Base-by-base conservation (phyloP, 1,140 invertebrate genomes). In the Drosophila varians region DNA sequence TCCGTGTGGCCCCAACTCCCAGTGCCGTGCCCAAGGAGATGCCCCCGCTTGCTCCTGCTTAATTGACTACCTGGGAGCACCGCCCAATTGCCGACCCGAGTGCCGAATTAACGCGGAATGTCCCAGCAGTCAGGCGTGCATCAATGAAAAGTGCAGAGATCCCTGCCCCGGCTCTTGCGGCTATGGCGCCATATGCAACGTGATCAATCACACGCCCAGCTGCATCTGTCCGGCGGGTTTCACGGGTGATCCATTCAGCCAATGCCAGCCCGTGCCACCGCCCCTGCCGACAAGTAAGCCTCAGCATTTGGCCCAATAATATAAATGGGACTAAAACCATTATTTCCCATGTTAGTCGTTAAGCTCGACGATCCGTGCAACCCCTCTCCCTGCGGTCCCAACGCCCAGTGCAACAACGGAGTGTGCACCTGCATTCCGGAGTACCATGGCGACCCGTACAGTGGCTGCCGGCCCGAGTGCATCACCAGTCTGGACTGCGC, bases 391-490 rank as follows among this genome's bases (percentile, higher is more conserved):
- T 96, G 96, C 87, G 96, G 95, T 18, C 92, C 95, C 1, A 97
- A 97, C 90, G 94, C 96, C 14, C 52, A 71, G 12, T 90, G 89
- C 83, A 95, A 94, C 86, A 95, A 95, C 90, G 96, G 96, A 21
- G 94, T 94, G 8, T 97, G 96, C 82, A 92, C 93, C 1, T 97
- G 96, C 77, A 90, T 95, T 52, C 93, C 94, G 0, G 96, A 96
- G 82, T 97, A 96, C 84, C 95, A 95, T 66, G 96, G 96, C 19
- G 96, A 97, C 91, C 96, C 96, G 14, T 96, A 96, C 76, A 94
- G 93, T 8, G 95, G 96, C 7, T 97, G 96, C 86, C 93, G 95
- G 75, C 96, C 96, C 2, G 96, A 97, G 92, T 97, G 96, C 86
- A 94, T 96, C 1, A 95, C 94, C 7, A 97, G 96, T 86, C 93